Evolutionary conservation across 2,113 vertebrate genomes (phyloP), one percentile per base, ranked within the genome.

Genomic region (Nerophis lumbriciformis): DNA sequence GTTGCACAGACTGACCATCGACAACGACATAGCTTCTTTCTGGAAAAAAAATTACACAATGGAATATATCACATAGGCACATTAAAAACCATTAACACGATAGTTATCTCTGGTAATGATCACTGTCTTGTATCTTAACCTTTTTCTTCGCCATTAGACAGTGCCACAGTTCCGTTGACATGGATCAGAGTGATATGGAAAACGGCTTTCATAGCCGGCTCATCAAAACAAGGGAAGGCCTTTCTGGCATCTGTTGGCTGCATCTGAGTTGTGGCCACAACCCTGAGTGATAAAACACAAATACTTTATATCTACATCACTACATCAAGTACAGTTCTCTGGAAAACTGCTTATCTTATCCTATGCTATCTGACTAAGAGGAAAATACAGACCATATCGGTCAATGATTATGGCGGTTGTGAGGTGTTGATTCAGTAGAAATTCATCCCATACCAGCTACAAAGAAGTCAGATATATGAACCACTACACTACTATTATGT

Each of bases 181-280:
- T 91, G 90, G 37, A 77, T 66, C 65, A 93, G 73, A n/a, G 81
- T 91, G 65, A 92, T 88, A 63, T 86, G 16, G 72, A 93, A 92
- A 19, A 69, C 48, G 0, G 88, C 89, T 80, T 92, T 93, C 84
- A 93, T 88, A 1, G 83, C 80, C 6, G 89, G 90, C 67, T 92
- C 90, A 11, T 92, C 89, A 51, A 92, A 93, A 69, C 88, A 92
- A 38, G 90, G 90, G 47, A 92, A 93, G 5, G 88, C 85, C 67
- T 90, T 91, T 3, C 86, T 77, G 48, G 90, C 88, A 15, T 89
- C 77, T 0, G 89, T 91, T 1, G 90, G 70, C 73, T 93, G 85
- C 84, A 93, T 93, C 83, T 93, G 85, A 2, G 91, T 93, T 2
- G 90, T 90, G 6, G 90, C 91, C 48, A 92, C 74, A 53, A 88